These are phyloP conservation scores for Muntiacus reevesi DNA, from an alignment of 2,113 vertebrate species.

Conservation along the genomic window DNA sequence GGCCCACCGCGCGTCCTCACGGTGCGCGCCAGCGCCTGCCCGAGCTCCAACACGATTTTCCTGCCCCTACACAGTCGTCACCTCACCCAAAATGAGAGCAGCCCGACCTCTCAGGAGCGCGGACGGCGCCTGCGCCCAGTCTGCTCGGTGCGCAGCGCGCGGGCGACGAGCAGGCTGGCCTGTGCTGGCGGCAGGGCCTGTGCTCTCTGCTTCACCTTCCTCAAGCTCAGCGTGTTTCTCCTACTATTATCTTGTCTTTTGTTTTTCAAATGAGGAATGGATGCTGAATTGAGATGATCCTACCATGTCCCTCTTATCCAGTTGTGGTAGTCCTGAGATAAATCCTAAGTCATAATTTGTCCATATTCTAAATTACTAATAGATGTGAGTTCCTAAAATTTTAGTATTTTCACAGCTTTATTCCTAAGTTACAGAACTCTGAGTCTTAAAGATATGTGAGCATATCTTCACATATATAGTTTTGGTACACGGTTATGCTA, in stretches of 20 bases:
- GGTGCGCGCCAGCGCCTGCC: accelerated
- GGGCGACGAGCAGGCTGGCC: background rate
- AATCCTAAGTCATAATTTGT: background rate
- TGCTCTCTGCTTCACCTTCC: background rate
- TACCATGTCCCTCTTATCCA: background rate
- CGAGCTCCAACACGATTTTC: background rate
- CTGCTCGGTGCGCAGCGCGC: accelerated
- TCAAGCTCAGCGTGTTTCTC: background rate
- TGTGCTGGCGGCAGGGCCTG: background rate
- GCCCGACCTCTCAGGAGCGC: background rate
- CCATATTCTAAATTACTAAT: background rate
- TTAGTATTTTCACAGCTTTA: background rate
- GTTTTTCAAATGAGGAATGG: background rate
- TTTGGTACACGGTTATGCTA: background rate
- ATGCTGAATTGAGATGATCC: background rate
- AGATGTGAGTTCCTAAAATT: background rate
- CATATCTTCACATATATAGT: background rate
- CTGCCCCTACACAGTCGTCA: background rate
- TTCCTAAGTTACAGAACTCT: background rate
- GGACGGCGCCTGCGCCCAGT: background rate
- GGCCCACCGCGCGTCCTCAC: accelerated
- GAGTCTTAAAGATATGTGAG: background rate
- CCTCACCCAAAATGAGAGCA: background rate
- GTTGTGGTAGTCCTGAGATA: background rate
- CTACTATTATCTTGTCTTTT: background rate